Evolutionary conservation across 2,113 vertebrate species (phyloP).

Genomic region (Thalassarche chlororhynchos): DNA sequence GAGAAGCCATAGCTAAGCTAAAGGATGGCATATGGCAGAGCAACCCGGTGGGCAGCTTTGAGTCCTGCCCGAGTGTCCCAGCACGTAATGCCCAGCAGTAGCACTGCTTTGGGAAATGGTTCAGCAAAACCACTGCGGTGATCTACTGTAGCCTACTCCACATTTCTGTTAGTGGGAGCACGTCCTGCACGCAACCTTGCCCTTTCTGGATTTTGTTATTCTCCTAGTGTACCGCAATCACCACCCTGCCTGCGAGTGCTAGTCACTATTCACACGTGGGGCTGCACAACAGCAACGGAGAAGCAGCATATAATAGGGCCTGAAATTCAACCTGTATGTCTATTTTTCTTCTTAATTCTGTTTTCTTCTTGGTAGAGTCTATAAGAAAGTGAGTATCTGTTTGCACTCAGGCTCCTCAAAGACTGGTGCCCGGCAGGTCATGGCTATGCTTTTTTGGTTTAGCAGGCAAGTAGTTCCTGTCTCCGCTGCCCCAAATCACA

Average conservation of each 20-base stretch:
- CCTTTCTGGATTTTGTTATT: background rate
- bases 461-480: background rate
- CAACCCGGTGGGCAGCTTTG: background rate
- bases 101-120: background rate
- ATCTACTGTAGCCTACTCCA: background rate
- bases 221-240: background rate
- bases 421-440: accelerated
- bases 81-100: background rate
- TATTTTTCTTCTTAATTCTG: background rate
- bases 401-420: background rate
- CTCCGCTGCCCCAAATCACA: background rate
- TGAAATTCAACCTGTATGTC: background rate
- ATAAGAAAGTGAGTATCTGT: background rate
- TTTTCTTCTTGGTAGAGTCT: background rate
- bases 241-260: background rate
- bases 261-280: background rate
- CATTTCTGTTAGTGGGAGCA: accelerated
- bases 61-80: background rate
- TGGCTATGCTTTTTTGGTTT: background rate
- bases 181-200: background rate
- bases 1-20: background rate
- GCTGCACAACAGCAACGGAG: background rate
- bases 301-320: background rate
- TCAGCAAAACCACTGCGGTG: background rate
- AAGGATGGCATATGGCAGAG: background rate